These are phyloP conservation scores for Cyanoramphus novaezelandiae DNA, from an alignment of 2,113 vertebrate species.

Conservation along the genomic window DNA sequence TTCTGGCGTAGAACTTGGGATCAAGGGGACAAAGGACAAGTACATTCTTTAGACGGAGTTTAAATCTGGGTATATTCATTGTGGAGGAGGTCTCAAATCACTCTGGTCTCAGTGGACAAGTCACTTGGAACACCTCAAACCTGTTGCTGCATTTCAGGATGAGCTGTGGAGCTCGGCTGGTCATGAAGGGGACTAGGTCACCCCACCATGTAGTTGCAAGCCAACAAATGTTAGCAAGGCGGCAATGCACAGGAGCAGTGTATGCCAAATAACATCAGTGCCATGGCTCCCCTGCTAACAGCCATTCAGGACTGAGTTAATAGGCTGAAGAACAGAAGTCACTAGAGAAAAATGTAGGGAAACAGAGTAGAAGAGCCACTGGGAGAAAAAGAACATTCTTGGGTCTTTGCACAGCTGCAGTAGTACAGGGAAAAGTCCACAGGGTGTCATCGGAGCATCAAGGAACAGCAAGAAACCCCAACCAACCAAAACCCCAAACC, in stretches of 20 bases:
- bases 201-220: neutral
- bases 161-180: neutral
- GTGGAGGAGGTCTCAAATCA: neutral
- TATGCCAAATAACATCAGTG: fast-evolving
- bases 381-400: neutral
- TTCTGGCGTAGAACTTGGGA: neutral
- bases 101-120: neutral
- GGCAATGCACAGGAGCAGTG: fast-evolving
- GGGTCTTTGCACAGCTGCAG: neutral
- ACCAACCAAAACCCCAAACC: neutral
- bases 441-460: conserved; percentile 17
- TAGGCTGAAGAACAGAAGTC: neutral
- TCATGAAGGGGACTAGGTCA: neutral
- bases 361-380: fast-evolving
- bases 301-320: fast-evolving
- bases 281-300: neutral
- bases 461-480: neutral
- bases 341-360: neutral
- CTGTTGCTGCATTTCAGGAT: neutral
- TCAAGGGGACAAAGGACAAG: neutral
- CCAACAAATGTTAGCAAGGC: neutral
- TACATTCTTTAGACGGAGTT: neutral
- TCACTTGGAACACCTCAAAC: neutral
- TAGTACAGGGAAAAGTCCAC: neutral
- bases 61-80: neutral